Conservation (phyloP, 1,140 invertebrate genomes). For the Drosophila pachea region DNA sequence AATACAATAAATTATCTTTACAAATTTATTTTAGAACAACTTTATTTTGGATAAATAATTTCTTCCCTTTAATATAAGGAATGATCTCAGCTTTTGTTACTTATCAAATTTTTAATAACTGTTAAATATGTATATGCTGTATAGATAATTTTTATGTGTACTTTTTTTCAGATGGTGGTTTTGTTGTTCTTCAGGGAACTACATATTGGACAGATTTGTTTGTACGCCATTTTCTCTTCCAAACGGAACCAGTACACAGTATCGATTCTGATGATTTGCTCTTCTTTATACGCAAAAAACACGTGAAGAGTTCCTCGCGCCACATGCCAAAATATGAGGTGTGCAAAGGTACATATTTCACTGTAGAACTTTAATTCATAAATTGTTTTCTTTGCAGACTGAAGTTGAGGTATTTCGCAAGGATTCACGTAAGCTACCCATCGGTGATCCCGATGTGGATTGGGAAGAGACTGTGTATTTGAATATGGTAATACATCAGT, state of each 20-base stretch:
- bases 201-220: constrained; percentile 98
- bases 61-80: too few relatives aligned
- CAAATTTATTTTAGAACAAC: too few relatives aligned
- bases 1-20: too few relatives aligned
- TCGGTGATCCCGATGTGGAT: constrained; percentile 96
- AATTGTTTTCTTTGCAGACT: constrained; percentile 81
- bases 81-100: too few relatives aligned
- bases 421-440: constrained; percentile 96
- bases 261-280: constrained; percentile 96
- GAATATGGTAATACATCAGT: constrained; percentile 98
- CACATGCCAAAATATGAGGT: constrained; percentile 94
- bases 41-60: too few relatives aligned
- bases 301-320: constrained; percentile 90
- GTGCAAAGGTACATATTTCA: not conserved
- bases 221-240: constrained; percentile 95
- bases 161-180: constrained; percentile 87
- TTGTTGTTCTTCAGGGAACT: constrained; percentile 93
- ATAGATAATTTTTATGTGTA: not conserved
- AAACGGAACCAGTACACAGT: constrained; percentile 85
- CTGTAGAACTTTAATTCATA: not conserved
- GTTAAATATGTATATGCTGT: too few relatives aligned
- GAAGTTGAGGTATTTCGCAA: constrained; percentile 97
- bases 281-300: constrained; percentile 96
- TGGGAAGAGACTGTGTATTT: constrained; percentile 99
- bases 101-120: too few relatives aligned